These are phyloP conservation scores for Adrianichthys oophorus DNA, from an alignment of 2,797 vertebrate species.

Conservation along the genomic window DNA sequence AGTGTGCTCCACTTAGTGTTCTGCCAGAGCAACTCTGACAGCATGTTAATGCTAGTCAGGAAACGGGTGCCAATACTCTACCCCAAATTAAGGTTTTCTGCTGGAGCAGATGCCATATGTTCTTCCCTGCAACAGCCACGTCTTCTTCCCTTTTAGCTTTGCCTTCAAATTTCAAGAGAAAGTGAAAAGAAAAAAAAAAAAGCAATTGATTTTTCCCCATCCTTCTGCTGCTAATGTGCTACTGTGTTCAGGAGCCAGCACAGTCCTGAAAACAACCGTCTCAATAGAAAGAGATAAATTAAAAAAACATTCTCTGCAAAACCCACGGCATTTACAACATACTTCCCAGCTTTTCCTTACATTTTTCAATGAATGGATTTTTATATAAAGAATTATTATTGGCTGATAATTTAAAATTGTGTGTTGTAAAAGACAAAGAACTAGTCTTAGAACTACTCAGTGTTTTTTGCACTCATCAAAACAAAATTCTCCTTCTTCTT, in stretches of 20 bases:
- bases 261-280: conserved; percentile 33
- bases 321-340: conserved; percentile 11
- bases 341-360: conserved; percentile 7
- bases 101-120: conserved; percentile 67
- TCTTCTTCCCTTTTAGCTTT: conserved; percentile 41
- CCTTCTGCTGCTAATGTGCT: conserved; percentile 39
- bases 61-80: conserved; percentile 53
- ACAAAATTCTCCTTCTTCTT: no score
- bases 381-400: conserved; percentile 33
- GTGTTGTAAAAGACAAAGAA: conserved; percentile 3
- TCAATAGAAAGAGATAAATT: conserved; percentile 38
- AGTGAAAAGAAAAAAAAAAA: conserved; percentile 31
- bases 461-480: no score
- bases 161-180: conserved; percentile 45
- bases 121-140: conserved; percentile 53
- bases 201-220: conserved; percentile 39
- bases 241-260: conserved; percentile 53
- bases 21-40: conserved; percentile 68
- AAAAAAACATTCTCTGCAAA: conserved; percentile 8
- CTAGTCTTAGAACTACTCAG: no score
- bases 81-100: conserved; percentile 59
- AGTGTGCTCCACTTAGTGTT: conserved; percentile 52
- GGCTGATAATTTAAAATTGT: neutral
- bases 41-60: conserved; percentile 58
- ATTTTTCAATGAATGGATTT: conserved; percentile 20